Percentiles rank a stretch among this genome's conserved stretches.
Conservation (phyloP, 2,113 vertebrate genomes). For the Cardinalis cardinalis region DNA sequence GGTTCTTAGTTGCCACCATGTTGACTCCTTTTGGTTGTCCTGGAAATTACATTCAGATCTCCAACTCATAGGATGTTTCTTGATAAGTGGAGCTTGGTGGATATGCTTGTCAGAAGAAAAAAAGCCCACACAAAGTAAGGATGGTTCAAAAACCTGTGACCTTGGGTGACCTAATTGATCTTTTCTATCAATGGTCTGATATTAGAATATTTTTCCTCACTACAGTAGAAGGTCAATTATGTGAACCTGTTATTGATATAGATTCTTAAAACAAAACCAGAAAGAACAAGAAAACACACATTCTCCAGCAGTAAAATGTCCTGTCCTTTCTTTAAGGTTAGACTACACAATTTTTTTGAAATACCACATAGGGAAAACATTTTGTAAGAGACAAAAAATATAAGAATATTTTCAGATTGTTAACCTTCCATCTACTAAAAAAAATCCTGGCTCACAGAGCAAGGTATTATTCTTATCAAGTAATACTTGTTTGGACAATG, state of each 20-base stretch:
- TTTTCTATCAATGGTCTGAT: neutral
- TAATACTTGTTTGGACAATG: neutral
- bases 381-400: neutral
- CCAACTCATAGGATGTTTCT: neutral
- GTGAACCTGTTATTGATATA: neutral
- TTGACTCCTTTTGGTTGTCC: neutral
- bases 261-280: neutral
- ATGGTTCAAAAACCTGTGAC: neutral
- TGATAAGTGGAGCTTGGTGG: neutral
- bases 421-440: neutral
- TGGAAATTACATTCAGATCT: neutral
- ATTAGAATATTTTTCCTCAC: neutral
- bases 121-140: neutral
- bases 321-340: neutral
- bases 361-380: neutral
- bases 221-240: neutral
- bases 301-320: neutral
- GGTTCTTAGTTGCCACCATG: neutral
- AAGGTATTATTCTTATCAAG: neutral
- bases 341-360: neutral
- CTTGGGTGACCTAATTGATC: neutral
- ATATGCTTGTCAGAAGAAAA: neutral
- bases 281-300: neutral
- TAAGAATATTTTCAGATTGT: neutral
- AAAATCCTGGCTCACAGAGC: neutral